These are phyloP conservation scores for Palythoa grandis DNA, from an alignment of 92 coral and sea anemone species.

Conservation along the genomic window DNA sequence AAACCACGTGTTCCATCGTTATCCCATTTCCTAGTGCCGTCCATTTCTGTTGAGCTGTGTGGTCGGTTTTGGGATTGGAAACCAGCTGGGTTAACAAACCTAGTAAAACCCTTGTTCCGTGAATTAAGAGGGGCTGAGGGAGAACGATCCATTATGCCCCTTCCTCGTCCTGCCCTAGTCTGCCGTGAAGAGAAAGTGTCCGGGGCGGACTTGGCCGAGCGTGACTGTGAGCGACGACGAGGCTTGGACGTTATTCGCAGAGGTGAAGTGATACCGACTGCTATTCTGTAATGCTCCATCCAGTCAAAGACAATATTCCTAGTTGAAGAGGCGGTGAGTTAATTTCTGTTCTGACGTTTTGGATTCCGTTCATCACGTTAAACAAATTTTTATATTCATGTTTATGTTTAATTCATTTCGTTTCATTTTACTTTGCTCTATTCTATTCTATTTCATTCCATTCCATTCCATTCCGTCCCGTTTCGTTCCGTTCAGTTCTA, in stretches of 20 bases:
- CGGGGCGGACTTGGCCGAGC: slow-evolving; percentile 89
- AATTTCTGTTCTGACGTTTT: background rate
- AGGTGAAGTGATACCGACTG: slow-evolving; percentile 89
- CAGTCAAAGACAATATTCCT: slow-evolving; percentile 91
- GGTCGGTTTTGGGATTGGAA: slow-evolving; percentile 59
- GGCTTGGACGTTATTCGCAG: slow-evolving; percentile 70
- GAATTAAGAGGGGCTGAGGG: slow-evolving; percentile 97
- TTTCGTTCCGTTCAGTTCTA: too few species aligned
- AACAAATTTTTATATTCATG: too few species aligned
- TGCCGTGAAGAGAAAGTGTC: slow-evolving; percentile 71
- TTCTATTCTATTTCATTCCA: too few species aligned
- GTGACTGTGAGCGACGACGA: slow-evolving; percentile 73
- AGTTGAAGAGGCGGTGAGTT: background rate
- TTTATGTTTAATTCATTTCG: too few species aligned
- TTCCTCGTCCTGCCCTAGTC: slow-evolving; percentile 36
- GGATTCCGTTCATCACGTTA: too few species aligned
- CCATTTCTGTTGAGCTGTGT: slow-evolving; percentile 66
- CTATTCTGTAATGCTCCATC: slow-evolving; percentile 96
- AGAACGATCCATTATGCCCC: slow-evolving; percentile 61
- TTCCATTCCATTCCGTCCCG: too few species aligned
- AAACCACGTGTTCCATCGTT: slow-evolving; percentile 39
- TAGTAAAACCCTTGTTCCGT: slow-evolving; percentile 54
- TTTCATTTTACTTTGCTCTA: too few species aligned
- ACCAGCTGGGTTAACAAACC: slow-evolving; percentile 37
- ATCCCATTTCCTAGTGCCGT: slow-evolving; percentile 38